Conservation (phyloP, 2,797 vertebrate species). For the Botia almorhae region DNA sequence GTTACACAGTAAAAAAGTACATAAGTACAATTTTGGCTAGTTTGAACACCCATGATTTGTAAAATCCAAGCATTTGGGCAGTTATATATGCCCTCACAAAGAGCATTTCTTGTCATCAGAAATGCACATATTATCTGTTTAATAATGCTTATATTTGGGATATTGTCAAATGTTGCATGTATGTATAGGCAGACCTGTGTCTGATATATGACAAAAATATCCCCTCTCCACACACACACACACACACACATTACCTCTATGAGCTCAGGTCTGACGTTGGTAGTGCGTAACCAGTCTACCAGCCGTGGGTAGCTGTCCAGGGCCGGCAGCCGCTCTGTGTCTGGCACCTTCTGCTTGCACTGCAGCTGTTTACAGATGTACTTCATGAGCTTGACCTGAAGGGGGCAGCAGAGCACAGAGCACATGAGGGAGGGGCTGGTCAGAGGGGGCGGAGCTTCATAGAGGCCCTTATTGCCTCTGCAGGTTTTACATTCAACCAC, state of each 20-base stretch:
- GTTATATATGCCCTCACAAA: no score
- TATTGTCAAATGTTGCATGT: neutral
- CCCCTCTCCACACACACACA: neutral
- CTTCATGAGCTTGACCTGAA: slow-evolving; percentile 94
- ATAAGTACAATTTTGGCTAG: neutral
- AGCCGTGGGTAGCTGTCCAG: slow-evolving; percentile 92
- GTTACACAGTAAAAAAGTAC: no score
- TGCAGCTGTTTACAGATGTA: slow-evolving; percentile 96
- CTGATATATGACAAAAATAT: neutral
- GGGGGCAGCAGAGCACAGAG: slow-evolving; percentile 71
- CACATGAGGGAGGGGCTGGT: slow-evolving; percentile 62
- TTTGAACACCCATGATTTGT: neutral
- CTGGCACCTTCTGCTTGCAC: slow-evolving; percentile 92
- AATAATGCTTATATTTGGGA: neutral
- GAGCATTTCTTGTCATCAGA: no score
- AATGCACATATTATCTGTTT: no score
- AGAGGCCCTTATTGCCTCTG: slow-evolving; percentile 24
- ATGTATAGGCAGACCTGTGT: neutral
- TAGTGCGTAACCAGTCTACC: slow-evolving; percentile 91
- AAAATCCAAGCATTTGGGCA: neutral
- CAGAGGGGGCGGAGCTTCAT: slow-evolving; percentile 28
- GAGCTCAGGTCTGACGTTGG: slow-evolving; percentile 89
- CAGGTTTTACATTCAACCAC: slow-evolving; percentile 30
- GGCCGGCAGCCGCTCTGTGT: slow-evolving; percentile 83
- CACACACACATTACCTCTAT: slow-evolving; percentile 77